A percentile compares a stretch with the other conserved stretches of the same genome.
Evolutionary conservation across 2,797 vertebrate species (phyloP).

Genomic region (Leptoclinus maculatus): DNA sequence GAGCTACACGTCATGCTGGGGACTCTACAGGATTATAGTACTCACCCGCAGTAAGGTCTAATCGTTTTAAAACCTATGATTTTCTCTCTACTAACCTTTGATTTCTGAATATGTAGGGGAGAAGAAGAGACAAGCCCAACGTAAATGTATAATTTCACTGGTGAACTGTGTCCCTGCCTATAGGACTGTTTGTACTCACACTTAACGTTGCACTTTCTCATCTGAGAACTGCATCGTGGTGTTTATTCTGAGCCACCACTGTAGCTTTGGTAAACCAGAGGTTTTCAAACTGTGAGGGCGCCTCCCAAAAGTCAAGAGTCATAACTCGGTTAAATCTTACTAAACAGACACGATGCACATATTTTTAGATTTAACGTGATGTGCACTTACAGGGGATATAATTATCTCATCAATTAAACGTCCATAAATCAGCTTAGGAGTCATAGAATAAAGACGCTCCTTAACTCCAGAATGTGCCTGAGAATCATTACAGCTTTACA

Average conservation of each 20-base stretch:
- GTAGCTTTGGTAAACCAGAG: slow-evolving; percentile 44
- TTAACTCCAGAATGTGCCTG: not conserved
- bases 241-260: slow-evolving; percentile 42
- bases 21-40: slow-evolving; percentile 82
- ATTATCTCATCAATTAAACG: not conserved
- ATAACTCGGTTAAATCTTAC: not conserved
- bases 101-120: slow-evolving; percentile 88
- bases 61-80: slow-evolving; percentile 82
- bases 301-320: not conserved
- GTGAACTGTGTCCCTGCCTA: slow-evolving; percentile 63
- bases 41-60: slow-evolving; percentile 88
- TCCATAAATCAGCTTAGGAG: not conserved
- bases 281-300: slow-evolving; percentile 56
- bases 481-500: not conserved
- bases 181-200: slow-evolving; percentile 46
- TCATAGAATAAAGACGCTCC: not conserved
- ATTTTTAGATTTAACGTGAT: not conserved
- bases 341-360: no score
- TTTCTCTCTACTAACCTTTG: slow-evolving; percentile 88
- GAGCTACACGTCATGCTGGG: slow-evolving; percentile 85
- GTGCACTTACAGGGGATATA: not conserved
- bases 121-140: slow-evolving; percentile 88
- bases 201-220: slow-evolving; percentile 29
- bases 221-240: slow-evolving; percentile 44
- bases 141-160: slow-evolving; percentile 80